Base-by-base conservation (phyloP, 2,113 vertebrate species). In the Lepus timidus region DNA sequence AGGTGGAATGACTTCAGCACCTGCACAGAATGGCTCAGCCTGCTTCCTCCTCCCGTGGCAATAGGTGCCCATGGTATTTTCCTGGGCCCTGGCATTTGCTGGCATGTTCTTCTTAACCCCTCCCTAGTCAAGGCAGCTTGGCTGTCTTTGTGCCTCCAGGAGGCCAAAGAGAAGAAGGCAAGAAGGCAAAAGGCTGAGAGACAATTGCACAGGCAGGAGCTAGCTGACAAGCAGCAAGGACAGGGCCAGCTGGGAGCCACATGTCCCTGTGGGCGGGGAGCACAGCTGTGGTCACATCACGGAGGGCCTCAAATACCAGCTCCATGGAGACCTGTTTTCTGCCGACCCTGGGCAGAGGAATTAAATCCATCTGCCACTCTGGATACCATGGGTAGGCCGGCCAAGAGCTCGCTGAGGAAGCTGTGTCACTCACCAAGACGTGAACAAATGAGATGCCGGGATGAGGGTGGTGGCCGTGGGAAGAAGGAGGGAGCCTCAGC, bases 191-290 rank as follows among this genome's bases (percentile, higher is more conserved):
- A 44, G 65, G 17, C 31, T 1, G 5, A 36, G 36, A 22, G 36
- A 51, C 13, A 58, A 20, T 39, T 4, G 8, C 13, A 39, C 17
- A 27, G 16, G 39, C 31, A 75, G 68, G 20, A 55, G 25, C 44
- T 33, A 33, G 51, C 11, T 44, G 31, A 4, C 10, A 58, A 20
- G 36, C 39, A 23, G 4, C 4, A 33, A 65, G n/a, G 76, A 31
- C 27, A 87, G 55, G 55, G n/a, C 33, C 39, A 2, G 4, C 58
- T 27, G 3, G 17, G 29, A 49, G 9, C 25, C 3, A 23, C 25
- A 13, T 65, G 58, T 58, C 13, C 1, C 2, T 1, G 14, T 1
- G 1, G 2, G 51, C 0, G 0, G 25, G 36, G 10, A 29, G 6
- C 11, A 5, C 25, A 49, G 6, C 3, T 33, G 44, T 10, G 58